phyloP scores from a whole-genome alignment of 2,797 vertebrate genomes.

The Cryptoprocta ferox region DNA sequence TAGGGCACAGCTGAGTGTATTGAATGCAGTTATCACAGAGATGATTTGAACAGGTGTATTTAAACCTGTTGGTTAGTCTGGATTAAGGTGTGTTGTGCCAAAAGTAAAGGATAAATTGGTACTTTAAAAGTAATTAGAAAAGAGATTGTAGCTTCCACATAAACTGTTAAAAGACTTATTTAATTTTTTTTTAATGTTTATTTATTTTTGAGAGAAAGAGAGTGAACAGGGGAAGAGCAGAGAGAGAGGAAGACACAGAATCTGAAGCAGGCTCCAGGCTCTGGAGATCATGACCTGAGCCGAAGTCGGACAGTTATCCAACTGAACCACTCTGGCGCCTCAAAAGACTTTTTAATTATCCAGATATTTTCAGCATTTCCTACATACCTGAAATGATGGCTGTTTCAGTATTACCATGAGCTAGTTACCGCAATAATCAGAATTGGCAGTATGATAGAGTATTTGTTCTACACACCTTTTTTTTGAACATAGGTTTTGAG shows the following conservation, averaged over 20 bases:
- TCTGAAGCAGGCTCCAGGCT: no score
- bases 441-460: background rate
- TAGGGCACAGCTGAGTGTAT: background rate
- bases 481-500: background rate
- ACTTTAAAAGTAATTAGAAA: conserved; percentile 11
- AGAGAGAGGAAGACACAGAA: no score
- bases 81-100: background rate
- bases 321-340: no score
- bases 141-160: background rate
- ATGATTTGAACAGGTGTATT: conserved; percentile 7
- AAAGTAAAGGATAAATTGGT: conserved; percentile 13
- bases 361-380: conserved; percentile 28
- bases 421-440: background rate
- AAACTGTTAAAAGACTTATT: background rate
- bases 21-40: background rate
- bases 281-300: no score
- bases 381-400: background rate
- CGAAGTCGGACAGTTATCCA: no score
- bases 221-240: no score
- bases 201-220: no score
- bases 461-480: background rate
- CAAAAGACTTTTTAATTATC: background rate
- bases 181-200: no score
- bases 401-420: background rate
- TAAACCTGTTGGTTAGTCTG: background rate